Conservation (phyloP, 2,888 invertebrate genomes). For the Heliconius ismenius region DNA sequence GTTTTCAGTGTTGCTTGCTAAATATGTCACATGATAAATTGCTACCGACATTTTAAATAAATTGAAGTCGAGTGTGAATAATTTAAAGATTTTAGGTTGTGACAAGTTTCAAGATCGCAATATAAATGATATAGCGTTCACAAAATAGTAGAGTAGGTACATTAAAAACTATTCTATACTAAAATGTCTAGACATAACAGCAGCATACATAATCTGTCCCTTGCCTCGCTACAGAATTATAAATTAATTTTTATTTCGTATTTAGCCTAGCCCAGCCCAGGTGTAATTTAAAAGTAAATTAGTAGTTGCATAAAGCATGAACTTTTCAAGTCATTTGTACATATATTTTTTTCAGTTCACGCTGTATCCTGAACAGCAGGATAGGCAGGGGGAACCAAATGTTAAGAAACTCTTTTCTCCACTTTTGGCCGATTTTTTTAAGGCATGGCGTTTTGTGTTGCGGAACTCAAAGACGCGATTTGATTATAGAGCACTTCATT, state of each 20-base stretch:
- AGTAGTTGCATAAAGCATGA: constrained; percentile 37
- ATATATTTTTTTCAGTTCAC: too few species aligned
- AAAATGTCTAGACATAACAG: constrained; percentile 1
- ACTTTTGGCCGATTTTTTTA: too few species aligned
- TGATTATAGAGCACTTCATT: too few species aligned
- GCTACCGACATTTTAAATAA: too few species aligned
- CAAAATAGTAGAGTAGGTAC: not conserved
- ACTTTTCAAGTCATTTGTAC: constrained; percentile 19
- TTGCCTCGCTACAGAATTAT: constrained; percentile 1
- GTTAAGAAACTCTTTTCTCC: too few species aligned
- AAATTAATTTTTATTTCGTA: constrained; percentile 9
- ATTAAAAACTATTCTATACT: not conserved
- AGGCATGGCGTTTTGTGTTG: too few species aligned
- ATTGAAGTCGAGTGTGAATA: too few species aligned
- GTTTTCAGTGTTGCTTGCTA: too few species aligned
- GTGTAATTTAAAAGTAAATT: constrained; percentile 32
- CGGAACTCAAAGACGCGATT: too few species aligned
- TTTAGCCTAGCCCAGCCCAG: not conserved
- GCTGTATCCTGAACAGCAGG: too few species aligned
- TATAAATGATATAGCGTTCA: not conserved
- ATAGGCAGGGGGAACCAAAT: too few species aligned
- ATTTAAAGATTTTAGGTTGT: not conserved
- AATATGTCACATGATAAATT: too few species aligned
- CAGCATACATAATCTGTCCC: not conserved
- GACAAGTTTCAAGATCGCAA: not conserved